These are phyloP conservation scores for Nomada hirtipes DNA, from an alignment of 2,888 invertebrate genomes.

Conservation along the genomic window DNA sequence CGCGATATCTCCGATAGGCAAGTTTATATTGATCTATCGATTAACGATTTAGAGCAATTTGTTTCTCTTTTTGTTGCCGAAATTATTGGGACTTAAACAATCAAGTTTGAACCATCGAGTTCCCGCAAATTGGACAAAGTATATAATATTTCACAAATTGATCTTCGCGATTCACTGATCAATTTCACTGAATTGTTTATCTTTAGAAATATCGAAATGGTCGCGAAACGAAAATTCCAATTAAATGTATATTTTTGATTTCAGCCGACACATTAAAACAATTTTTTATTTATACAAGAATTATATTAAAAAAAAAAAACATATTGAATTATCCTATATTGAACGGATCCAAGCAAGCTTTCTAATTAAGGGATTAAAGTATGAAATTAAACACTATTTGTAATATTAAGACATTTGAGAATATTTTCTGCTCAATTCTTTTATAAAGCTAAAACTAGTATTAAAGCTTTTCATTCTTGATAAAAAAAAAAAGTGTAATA, in stretches of 20 bases:
- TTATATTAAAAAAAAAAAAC: too few species aligned
- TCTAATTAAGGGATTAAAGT: too few species aligned
- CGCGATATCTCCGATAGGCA: slow-evolving; percentile 83
- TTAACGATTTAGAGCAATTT: not conserved
- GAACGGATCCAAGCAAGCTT: too few species aligned
- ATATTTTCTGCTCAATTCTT: not conserved
- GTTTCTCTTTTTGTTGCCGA: not conserved
- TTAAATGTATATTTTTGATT: too few species aligned
- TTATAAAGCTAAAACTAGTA: not conserved
- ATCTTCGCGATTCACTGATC: too few species aligned
- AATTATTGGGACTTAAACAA: not conserved
- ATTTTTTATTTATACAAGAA: too few species aligned
- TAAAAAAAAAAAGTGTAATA: not conserved
- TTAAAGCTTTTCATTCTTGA: not conserved
- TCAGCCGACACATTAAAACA: too few species aligned
- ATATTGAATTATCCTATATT: too few species aligned
- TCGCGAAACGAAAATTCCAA: too few species aligned
- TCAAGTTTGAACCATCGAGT: not conserved
- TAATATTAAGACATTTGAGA: not conserved
- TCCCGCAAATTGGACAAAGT: not conserved
- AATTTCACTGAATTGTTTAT: too few species aligned
- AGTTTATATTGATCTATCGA: slow-evolving; percentile 62
- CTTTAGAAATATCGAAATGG: too few species aligned
- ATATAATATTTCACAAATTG: not conserved
- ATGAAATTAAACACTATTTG: too few species aligned